Percentiles rank a stretch among this genome's conserved stretches.
phyloP scores from a whole-genome alignment of 23 tunicate genomes.

The Trididemnum clinides region DNA sequence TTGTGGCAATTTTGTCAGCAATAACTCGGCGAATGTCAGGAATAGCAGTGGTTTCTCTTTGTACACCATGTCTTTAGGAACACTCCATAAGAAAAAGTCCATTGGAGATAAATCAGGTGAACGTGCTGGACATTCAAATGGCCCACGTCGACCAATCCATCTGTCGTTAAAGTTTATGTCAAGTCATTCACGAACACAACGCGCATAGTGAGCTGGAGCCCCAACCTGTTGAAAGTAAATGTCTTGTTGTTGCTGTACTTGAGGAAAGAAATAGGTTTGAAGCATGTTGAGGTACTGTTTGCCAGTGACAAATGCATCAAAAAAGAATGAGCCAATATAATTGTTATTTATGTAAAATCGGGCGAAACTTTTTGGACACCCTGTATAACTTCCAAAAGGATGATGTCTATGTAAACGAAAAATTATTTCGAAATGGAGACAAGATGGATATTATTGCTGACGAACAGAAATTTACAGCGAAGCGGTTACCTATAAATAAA shows the following conservation, averaged over 20 bases:
- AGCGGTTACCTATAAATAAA: too few species aligned
- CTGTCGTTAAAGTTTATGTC: slow-evolving; percentile 21
- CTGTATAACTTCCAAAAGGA: too few species aligned
- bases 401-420: too few species aligned
- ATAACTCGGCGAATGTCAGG: slow-evolving; percentile 40
- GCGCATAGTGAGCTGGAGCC: slow-evolving; percentile 26
- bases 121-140: slow-evolving; percentile 38
- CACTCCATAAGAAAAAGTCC: slow-evolving; percentile 43
- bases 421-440: too few species aligned
- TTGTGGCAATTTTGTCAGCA: slow-evolving; percentile 41
- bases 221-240: slow-evolving; percentile 26
- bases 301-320: slow-evolving; percentile 33
- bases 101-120: slow-evolving; percentile 43
- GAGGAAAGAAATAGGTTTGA: slow-evolving; percentile 32
- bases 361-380: too few species aligned
- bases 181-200: slow-evolving; percentile 24
- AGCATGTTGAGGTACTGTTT: slow-evolving; percentile 28
- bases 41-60: slow-evolving; percentile 35
- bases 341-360: too few species aligned
- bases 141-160: slow-evolving; percentile 38
- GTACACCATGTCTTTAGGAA: slow-evolving; percentile 42
- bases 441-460: too few species aligned
- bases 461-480: too few species aligned
- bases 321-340: slow-evolving; percentile 28
- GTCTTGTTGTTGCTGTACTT: slow-evolving; percentile 28